A percentile compares a stretch with the other conserved stretches of the same genome.
phyloP scores from a whole-genome alignment of 2,888 invertebrate genomes.

The Poecilus cupreus region DNA sequence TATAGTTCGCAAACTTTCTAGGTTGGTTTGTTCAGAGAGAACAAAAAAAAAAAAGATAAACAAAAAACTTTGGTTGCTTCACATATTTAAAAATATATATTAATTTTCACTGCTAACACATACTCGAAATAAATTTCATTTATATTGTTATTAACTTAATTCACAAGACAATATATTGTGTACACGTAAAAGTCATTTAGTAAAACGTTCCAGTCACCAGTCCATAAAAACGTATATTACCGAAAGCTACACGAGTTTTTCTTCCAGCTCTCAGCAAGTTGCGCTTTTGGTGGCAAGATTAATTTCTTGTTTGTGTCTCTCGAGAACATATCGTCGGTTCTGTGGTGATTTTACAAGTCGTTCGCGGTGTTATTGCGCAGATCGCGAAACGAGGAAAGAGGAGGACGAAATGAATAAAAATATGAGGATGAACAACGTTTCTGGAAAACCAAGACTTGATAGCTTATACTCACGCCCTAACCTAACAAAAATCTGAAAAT shows the following conservation, averaged over 20 bases:
- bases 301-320: background rate
- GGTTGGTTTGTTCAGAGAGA: background rate
- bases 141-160: no score
- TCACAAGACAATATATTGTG: no score
- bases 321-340: background rate
- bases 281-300: background rate
- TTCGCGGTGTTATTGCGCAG: background rate
- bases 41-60: background rate
- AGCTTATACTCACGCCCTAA: no score
- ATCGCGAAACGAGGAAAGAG: no score
- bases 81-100: no score
- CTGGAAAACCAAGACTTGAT: no score
- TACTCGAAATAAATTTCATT: no score
- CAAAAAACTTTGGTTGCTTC: no score
- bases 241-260: background rate
- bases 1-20: slow-evolving; percentile 17
- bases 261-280: background rate
- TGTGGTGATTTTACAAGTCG: background rate
- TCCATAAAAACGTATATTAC: background rate
- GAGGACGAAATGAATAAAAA: no score
- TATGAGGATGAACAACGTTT: no score
- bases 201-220: background rate
- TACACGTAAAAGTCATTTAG: background rate
- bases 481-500: no score
- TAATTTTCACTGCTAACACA: no score